Evolutionary conservation across 1,140 invertebrate genomes (phyloP).

Genomic region (Ceratina calcarata): DNA sequence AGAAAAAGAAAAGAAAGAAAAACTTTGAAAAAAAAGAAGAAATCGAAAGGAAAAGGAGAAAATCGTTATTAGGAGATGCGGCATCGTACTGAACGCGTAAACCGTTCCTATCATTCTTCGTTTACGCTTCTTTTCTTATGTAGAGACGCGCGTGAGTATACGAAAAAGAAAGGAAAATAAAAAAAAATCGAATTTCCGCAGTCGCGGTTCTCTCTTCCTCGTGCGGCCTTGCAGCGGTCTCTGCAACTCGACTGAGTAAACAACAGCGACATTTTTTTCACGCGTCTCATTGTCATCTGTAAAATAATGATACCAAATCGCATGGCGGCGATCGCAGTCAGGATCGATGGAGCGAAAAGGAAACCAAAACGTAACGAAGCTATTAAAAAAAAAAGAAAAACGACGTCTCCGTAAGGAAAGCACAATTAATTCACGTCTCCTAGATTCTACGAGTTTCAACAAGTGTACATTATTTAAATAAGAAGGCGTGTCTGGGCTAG

Average conservation of each 20-base stretch:
- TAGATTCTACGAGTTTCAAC: slow-evolving; percentile 46
- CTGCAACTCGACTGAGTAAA: slow-evolving; percentile 52
- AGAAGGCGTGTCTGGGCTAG: slow-evolving; percentile 64
- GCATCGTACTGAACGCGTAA: slow-evolving; percentile 63
- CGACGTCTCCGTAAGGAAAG: slow-evolving; percentile 44
- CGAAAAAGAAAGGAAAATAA: slow-evolving; percentile 21
- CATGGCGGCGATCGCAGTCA: slow-evolving; percentile 39
- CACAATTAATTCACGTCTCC: slow-evolving; percentile 60
- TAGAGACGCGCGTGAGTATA: slow-evolving; percentile 27
- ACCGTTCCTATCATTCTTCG: slow-evolving; percentile 70
- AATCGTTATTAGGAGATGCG: slow-evolving; percentile 42
- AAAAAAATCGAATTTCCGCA: too few relatives aligned
- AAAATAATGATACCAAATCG: slow-evolving; percentile 51
- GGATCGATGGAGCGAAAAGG: slow-evolving; percentile 44
- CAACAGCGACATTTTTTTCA: slow-evolving; percentile 54
- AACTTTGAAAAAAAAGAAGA: slow-evolving; percentile 12
- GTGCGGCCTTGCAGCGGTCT: slow-evolving; percentile 51
- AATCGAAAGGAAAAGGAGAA: slow-evolving; percentile 19
- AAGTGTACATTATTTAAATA: slow-evolving; percentile 64
- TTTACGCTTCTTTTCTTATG: slow-evolving; percentile 64
- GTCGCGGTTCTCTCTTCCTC: slow-evolving; percentile 42
- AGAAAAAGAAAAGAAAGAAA: slow-evolving; percentile 32
- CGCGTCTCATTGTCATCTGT: slow-evolving; percentile 59
- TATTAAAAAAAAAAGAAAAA: slow-evolving; percentile 20
- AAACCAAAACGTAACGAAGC: slow-evolving; percentile 47